Evolutionary conservation across 2,113 vertebrate genomes (phyloP), one percentile per base, ranked within the genome.

Genomic region (Argyrosomus japonicus): DNA sequence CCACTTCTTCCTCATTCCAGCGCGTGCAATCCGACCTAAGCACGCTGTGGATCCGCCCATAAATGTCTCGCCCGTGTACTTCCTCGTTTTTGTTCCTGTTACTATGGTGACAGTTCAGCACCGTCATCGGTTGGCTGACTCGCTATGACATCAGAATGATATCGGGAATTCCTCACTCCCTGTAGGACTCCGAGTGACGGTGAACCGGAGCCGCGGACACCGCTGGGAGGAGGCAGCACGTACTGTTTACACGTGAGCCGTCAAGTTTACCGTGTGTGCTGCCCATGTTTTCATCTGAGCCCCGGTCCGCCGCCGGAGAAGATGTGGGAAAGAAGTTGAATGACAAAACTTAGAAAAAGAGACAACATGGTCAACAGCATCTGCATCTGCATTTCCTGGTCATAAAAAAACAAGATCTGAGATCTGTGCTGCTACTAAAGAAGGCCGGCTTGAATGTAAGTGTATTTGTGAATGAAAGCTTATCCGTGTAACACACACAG

Each of bases 111-210:
- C 93, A 2, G 43, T 17, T 2, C 58, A 77, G 88, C 74, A 5
- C 23, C 21, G 69, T 40, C 48, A 1, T 13, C 65, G 69, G 83
- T 92, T 89, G 91, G 92, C 61, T 8, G 80, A 72, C 71, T 57
- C 27, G 10, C 9, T 13, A 12, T 94, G 90, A 93, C 93, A 64
- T 93, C 78, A 86, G 48, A 0, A 48, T 6, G n/a, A 68, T 60
- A 43, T 81, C 72, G 92, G 94, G 94, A 93, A 92, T 95, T 89
- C 94, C 93, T 91, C 36, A 40, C 68, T 85, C 83, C 74, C 48
- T 3, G 68, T 5, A 9, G 80, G 63, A 76, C 73, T 68, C 19
- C 29, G 79, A 4, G 21, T 58, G n/a, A 70, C 80, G 40, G 21
- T 0, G 32, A 2, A 32, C 13, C 60, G 29, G 23, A 79, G 61